Conservation (phyloP, 2,797 vertebrate genomes). For the Chanos chanos region DNA sequence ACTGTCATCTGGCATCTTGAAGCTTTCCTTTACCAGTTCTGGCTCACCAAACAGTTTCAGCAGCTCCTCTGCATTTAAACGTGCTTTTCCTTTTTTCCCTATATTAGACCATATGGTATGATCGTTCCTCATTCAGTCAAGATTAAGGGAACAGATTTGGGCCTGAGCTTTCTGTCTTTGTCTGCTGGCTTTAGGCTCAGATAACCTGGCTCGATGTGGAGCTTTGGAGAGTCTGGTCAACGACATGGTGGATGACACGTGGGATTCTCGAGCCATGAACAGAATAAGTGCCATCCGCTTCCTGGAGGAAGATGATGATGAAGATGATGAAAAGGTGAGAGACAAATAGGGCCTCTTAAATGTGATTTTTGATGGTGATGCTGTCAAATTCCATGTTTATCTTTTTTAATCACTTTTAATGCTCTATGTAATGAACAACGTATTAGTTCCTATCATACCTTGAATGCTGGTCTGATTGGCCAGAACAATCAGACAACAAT, state of each 20-base stretch:
- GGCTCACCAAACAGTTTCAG: slow-evolving; percentile 32
- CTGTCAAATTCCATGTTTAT: no score
- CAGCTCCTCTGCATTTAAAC: neutral
- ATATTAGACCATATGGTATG: no score
- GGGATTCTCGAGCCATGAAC: slow-evolving; percentile 82
- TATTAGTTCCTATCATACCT: no score
- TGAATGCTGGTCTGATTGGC: no score
- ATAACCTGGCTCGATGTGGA: slow-evolving; percentile 90
- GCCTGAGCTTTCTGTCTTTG: neutral
- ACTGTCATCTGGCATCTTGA: slow-evolving; percentile 65
- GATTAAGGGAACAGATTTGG: no score
- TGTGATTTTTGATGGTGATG: neutral
- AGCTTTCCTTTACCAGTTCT: slow-evolving; percentile 38
- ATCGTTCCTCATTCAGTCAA: no score
- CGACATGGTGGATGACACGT: slow-evolving; percentile 85
- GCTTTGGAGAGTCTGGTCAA: slow-evolving; percentile 88
- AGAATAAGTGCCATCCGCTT: slow-evolving; percentile 95
- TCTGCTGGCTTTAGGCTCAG: slow-evolving; percentile 60
- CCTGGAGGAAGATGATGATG: slow-evolving; percentile 85
- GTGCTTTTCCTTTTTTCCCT: no score
- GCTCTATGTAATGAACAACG: no score
- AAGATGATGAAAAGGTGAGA: slow-evolving; percentile 87
- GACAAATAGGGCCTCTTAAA: neutral
- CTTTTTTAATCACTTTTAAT: no score
- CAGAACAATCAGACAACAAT: no score